Evolutionary conservation across 2,888 invertebrate genomes (phyloP), one percentile per base, ranked within the genome.

Genomic region (Protula sp.): DNA sequence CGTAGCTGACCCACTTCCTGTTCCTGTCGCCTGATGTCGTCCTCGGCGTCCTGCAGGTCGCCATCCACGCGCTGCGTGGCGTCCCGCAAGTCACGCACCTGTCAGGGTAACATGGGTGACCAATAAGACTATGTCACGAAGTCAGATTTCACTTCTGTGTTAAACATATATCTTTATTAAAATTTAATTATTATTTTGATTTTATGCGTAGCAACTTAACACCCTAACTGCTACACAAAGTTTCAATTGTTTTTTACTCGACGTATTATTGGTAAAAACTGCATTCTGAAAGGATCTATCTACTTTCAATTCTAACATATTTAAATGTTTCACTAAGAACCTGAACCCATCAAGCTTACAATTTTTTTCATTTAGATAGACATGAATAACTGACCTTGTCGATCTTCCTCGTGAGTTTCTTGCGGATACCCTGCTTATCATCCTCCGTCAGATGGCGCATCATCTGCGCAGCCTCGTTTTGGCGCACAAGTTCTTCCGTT

Each of bases 1-100:
- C 73, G 70, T 54, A 78, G 68, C 24, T 67, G 61, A 0, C 67
- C 67, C 27, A 78, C 57, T 3, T 74, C 73, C 31, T 66, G 61
- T 50, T 74, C 72, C 47, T 72, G 69, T 47, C 67, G 61, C 22
- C 71, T 64, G 26, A 78, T 68, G 19, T 71, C 68, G 19, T 66
- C 64, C 48, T 71, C 67, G 2, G 70, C 71, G 47, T 70, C 67
- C 47, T 74, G 71, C 54, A 77, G 70, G 56, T 77, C 76, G 27
- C 70, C 70, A 59, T 77, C 76, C 48, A 76, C 73, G 60, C 74
- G 71, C 19, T 72, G 70, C 0, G 75, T 75, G 55, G 70, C 70
- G 54, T 74, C 74, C 53, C 72, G 64, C 61, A 77, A 66, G 53
- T 74, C 71, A 58, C 76, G 76, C 29, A 78, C 75, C 78, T 78